These are phyloP conservation scores for Corydoras maculifer DNA, from an alignment of 2,113 vertebrate species.

Conservation along the genomic window DNA sequence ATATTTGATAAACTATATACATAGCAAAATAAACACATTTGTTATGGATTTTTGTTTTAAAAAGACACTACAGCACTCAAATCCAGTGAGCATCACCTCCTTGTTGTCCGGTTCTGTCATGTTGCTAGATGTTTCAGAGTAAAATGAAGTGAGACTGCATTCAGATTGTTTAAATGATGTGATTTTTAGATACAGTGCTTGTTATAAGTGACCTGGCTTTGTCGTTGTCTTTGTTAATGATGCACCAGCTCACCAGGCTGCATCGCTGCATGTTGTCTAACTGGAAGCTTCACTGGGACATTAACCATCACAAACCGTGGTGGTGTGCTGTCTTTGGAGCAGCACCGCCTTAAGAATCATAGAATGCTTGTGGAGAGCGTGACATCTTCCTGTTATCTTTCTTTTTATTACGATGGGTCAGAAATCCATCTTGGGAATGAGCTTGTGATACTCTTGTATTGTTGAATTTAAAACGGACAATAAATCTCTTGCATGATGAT, in stretches of 20 bases:
- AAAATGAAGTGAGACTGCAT: too few relatives aligned
- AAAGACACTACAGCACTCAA: too few relatives aligned
- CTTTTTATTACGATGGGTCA: conserved; percentile 46
- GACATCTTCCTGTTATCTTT: conserved; percentile 9
- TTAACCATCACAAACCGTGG: conserved; percentile 4
- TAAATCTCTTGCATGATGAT: conserved; percentile 62
- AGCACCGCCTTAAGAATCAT: conserved; percentile 39
- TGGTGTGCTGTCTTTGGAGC: conserved; percentile 26
- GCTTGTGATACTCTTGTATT: conserved; percentile 63
- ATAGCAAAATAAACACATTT: too few relatives aligned
- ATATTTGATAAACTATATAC: too few relatives aligned
- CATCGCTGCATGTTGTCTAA: conserved; percentile 37
- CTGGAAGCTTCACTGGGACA: conserved; percentile 18
- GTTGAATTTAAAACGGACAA: conserved; percentile 53
- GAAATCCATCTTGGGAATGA: conserved; percentile 52
- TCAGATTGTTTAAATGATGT: too few relatives aligned
- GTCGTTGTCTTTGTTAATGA: conserved; percentile 2
- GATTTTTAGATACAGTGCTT: too few relatives aligned
- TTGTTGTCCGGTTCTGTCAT: too few relatives aligned
- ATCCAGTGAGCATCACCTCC: too few relatives aligned
- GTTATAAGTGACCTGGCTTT: too few relatives aligned
- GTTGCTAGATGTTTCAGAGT: too few relatives aligned
- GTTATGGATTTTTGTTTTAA: too few relatives aligned
- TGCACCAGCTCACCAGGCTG: conserved; percentile 21
- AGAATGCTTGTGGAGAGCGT: conserved; percentile 32